A percentile compares a stretch with the other conserved stretches of the same genome.
Evolutionary conservation across 2,888 invertebrate genomes (phyloP).

Genomic region (Campoplex nolae): DNA sequence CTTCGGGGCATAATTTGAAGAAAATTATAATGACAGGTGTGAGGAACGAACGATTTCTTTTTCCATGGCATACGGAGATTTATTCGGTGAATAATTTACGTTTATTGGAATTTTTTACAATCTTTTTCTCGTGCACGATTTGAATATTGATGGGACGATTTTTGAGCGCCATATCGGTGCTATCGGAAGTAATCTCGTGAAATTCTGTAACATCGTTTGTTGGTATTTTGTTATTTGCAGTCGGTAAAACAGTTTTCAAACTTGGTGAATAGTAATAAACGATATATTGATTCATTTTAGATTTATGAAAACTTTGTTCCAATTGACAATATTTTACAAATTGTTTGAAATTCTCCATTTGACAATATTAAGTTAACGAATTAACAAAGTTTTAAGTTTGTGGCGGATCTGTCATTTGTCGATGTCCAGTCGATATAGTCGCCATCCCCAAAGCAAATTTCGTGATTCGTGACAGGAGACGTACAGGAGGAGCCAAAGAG

Average conservation of each 20-base stretch:
- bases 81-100: neutral
- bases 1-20: neutral
- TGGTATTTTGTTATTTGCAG: neutral
- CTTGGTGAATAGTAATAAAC: no score
- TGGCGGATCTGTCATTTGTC: neutral
- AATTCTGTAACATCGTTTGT: neutral
- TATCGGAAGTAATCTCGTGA: neutral
- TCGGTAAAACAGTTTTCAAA: neutral
- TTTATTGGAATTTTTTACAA: neutral
- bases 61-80: neutral
- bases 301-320: no score
- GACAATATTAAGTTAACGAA: no score
- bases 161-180: neutral
- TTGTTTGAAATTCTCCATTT: no score
- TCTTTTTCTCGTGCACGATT: neutral
- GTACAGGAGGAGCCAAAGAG: neutral
- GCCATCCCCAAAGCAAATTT: neutral
- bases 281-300: no score
- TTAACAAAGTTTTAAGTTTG: neutral
- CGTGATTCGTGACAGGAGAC: constrained; percentile 25
- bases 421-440: neutral
- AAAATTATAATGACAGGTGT: neutral
- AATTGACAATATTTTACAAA: no score
- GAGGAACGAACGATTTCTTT: neutral
- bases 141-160: neutral